phyloP scores from a whole-genome alignment of 2,888 invertebrate species.

The Drosophila meridionalis region DNA sequence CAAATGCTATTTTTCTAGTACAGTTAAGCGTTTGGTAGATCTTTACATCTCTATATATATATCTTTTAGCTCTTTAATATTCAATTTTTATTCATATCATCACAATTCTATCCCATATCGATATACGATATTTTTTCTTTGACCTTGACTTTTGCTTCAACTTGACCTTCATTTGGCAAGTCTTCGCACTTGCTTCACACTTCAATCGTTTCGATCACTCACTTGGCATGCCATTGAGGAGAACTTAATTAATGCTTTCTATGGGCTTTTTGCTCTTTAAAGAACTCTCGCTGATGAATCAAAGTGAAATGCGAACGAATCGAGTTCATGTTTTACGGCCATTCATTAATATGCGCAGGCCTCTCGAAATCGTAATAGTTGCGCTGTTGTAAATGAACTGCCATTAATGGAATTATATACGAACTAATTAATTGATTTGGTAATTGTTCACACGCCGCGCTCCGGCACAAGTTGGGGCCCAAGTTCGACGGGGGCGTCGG shows the following conservation, averaged over 20 bases:
- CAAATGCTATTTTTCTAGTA: background rate
- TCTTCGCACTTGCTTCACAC: background rate
- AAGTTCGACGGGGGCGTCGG: background rate
- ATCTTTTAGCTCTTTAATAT: background rate
- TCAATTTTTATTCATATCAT: background rate
- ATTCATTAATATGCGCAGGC: constrained; percentile 8
- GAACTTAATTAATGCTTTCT: constrained; percentile 1
- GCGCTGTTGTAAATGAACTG: constrained; percentile 11
- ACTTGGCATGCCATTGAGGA: background rate
- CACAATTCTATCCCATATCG: background rate
- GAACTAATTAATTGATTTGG: constrained; percentile 51
- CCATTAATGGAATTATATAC: constrained; percentile 31
- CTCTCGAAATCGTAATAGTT: constrained; percentile 8
- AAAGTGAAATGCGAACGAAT: background rate
- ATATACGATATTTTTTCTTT: background rate
- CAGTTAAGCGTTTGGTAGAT: no score
- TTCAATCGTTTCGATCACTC: background rate
- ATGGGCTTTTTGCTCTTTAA: background rate
- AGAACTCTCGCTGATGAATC: constrained; percentile 9
- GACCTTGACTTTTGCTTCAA: background rate
- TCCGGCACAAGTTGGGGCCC: background rate
- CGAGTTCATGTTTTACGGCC: constrained; percentile 5
- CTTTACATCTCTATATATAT: background rate
- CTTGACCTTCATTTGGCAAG: background rate
- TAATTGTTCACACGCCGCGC: constrained; percentile 49